phyloP scores from a whole-genome alignment of 2,888 invertebrate species.

The Galerucella pusilla region DNA sequence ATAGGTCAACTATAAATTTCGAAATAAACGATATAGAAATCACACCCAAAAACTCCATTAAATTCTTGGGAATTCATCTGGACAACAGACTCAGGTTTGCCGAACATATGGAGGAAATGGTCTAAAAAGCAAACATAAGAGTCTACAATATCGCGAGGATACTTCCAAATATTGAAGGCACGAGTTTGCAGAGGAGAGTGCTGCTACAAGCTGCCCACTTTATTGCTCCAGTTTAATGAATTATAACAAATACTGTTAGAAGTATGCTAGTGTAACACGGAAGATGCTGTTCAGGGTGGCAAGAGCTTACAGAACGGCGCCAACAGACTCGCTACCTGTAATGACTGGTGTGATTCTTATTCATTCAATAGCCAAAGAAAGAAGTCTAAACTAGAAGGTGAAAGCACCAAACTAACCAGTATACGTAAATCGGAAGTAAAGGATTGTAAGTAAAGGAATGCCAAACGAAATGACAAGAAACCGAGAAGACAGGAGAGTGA shows the following conservation, averaged over 20 bases:
- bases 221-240: not conserved
- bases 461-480: not conserved
- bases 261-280: not conserved
- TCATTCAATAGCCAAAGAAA: too few relatives aligned
- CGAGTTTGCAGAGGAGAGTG: not conserved
- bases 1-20: too few relatives aligned
- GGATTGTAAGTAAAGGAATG: not conserved
- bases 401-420: not conserved
- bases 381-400: too few relatives aligned
- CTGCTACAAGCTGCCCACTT: not conserved
- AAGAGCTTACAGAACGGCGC: not conserved
- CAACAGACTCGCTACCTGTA: not conserved
- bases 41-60: too few relatives aligned
- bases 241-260: not conserved
- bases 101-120: too few relatives aligned
- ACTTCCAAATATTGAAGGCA: too few relatives aligned
- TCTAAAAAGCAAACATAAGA: too few relatives aligned
- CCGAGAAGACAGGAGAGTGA: not conserved
- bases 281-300: conserved; percentile 3
- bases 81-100: too few relatives aligned
- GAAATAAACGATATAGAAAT: too few relatives aligned
- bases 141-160: too few relatives aligned
- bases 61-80: too few relatives aligned
- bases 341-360: not conserved
- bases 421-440: not conserved